Evolutionary conservation across 2,113 vertebrate species (phyloP).

Genomic region (Barnardius zonarius): DNA sequence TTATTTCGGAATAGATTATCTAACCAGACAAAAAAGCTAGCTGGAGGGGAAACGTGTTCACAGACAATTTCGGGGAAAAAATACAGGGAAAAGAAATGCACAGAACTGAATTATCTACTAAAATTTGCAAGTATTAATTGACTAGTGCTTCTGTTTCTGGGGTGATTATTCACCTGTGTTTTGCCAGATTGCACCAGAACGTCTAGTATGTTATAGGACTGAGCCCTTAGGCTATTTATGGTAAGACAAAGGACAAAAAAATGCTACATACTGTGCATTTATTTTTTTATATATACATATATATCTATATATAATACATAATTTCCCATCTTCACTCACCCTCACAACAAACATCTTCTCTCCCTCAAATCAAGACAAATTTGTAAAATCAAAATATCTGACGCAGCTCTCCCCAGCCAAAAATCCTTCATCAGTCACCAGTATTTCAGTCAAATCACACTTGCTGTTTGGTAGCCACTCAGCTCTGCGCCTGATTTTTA

Average conservation of each 20-base stretch:
- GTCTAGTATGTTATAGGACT: not conserved
- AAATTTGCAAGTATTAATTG: not conserved
- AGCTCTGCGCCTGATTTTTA: not conserved
- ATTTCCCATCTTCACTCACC: not conserved
- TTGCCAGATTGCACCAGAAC: not conserved
- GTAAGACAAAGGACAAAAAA: not conserved
- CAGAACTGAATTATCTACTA: not conserved
- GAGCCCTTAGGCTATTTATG: not conserved
- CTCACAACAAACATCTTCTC: not conserved
- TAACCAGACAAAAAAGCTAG: not conserved
- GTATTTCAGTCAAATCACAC: not conserved
- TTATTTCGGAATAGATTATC: conserved; percentile 28
- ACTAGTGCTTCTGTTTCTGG: not conserved
- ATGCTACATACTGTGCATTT: not conserved
- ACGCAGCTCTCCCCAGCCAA: not conserved
- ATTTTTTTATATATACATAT: not conserved
- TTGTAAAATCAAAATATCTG: not conserved
- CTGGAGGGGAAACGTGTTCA: not conserved
- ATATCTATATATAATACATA: not conserved
- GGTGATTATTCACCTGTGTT: not conserved
- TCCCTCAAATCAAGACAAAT: not conserved
- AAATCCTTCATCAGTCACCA: not conserved
- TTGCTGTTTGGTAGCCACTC: not conserved
- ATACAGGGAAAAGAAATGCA: not conserved
- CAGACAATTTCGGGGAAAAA: not conserved